Evolutionary conservation across 2,888 invertebrate genomes (phyloP).

Genomic region (Drosophila fulvimacula): DNA sequence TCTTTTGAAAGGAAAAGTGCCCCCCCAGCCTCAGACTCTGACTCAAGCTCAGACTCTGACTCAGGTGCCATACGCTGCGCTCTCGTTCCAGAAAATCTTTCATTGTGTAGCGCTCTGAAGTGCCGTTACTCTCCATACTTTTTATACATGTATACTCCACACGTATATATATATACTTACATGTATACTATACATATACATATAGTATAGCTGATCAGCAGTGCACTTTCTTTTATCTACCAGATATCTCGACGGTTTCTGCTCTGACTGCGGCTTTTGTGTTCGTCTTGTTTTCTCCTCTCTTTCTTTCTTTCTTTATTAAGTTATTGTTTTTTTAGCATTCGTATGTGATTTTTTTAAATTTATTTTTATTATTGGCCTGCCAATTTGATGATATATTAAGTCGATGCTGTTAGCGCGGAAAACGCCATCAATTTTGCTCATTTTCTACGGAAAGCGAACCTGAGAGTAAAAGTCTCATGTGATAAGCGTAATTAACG

Average conservation of each 20-base stretch:
- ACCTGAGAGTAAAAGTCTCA: slow-evolving; percentile 61
- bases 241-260: slow-evolving; percentile 55
- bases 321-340: slow-evolving; percentile 31
- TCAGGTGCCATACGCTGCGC: background rate
- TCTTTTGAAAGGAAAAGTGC: slow-evolving; percentile 55
- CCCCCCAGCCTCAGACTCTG: background rate
- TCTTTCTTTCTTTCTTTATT: slow-evolving; percentile 12
- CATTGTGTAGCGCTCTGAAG: slow-evolving; percentile 34
- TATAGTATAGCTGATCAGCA: slow-evolving; percentile 29
- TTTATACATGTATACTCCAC: slow-evolving; percentile 9
- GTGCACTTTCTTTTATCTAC: slow-evolving; percentile 69
- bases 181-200: background rate
- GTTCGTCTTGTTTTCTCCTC: slow-evolving; percentile 6
- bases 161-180: background rate
- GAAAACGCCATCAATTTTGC: slow-evolving; percentile 66
- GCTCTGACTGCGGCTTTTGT: slow-evolving; percentile 38
- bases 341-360: slow-evolving; percentile 26
- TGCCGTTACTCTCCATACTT: slow-evolving; percentile 45
- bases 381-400: slow-evolving; percentile 67
- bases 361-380: slow-evolving; percentile 37
- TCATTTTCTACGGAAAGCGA: slow-evolving; percentile 69
- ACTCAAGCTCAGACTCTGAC: background rate
- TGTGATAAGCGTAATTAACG: slow-evolving; percentile 52
- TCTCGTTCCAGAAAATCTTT: slow-evolving; percentile 36
- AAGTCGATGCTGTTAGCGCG: slow-evolving; percentile 47